Percentiles rank a stretch among this genome's conserved stretches.
phyloP scores from a whole-genome alignment of 2,888 invertebrate species.

The Chouioia cunea region DNA sequence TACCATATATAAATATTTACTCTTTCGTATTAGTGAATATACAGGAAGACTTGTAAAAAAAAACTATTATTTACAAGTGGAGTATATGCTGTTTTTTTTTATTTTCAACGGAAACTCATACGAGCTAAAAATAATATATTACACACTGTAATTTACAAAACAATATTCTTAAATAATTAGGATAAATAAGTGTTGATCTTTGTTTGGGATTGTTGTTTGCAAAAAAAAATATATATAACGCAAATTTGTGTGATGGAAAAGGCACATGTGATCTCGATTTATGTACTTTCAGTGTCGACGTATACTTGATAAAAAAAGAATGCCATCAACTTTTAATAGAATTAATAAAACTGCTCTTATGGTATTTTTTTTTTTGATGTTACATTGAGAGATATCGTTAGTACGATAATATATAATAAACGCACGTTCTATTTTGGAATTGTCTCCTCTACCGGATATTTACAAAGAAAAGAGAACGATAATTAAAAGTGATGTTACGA shows the following conservation, averaged over 20 bases:
- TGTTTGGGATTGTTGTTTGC: not conserved
- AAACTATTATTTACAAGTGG: conserved; percentile 10
- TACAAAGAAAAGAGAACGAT: conserved; percentile 10
- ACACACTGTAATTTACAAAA: conserved; percentile 21
- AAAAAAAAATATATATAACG: not conserved
- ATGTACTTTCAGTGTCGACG: not conserved
- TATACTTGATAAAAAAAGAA: conserved; percentile 8
- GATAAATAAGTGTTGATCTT: not conserved
- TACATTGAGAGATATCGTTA: conserved; percentile 1
- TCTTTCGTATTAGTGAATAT: conserved; percentile 9
- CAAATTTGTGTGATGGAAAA: not conserved
- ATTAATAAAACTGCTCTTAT: not conserved
- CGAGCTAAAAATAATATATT: conserved; percentile 9
- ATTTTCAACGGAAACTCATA: not conserved
- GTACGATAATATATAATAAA: conserved; percentile 9
- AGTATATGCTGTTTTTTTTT: conserved; percentile 11
- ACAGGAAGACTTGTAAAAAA: conserved; percentile 16
- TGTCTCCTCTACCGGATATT: conserved; percentile 20
- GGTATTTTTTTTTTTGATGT: not conserved
- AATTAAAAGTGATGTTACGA: not conserved
- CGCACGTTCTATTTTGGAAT: not conserved
- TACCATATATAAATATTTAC: conserved; percentile 13
- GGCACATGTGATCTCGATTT: not conserved
- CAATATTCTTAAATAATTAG: not conserved
- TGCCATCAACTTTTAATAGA: conserved; percentile 5